Conservation (phyloP, 2,113 vertebrate genomes). For the Paracyprichromis sp. region DNA sequence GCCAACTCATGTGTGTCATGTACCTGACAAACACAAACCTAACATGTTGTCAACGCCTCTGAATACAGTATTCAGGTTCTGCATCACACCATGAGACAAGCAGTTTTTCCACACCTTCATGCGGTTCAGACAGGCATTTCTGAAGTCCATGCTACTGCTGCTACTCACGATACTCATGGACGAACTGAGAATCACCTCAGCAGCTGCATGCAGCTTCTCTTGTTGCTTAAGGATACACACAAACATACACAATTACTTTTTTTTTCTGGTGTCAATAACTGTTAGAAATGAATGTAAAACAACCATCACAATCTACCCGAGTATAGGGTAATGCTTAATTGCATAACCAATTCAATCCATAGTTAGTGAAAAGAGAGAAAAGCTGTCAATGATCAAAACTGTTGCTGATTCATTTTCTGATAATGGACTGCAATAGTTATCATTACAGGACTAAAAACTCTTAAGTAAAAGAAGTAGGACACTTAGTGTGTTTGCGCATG, state of each 20-base stretch:
- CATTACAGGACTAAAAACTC: not conserved
- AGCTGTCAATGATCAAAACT: not conserved
- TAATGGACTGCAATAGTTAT: not conserved
- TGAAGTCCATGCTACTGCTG: conserved; percentile 68
- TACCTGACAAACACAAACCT: conserved; percentile 47
- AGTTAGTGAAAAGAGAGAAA: not conserved
- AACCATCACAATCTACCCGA: accelerated
- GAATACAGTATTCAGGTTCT: not conserved
- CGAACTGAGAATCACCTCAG: conserved; percentile 60
- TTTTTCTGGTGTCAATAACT: not conserved
- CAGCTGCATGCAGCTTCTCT: conserved; percentile 48
- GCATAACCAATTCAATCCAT: not conserved
- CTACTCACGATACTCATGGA: conserved; percentile 60
- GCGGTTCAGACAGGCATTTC: conserved; percentile 56
- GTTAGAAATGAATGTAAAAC: not conserved
- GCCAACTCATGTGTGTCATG: conserved; percentile 53
- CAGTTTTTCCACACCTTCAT: conserved; percentile 61
- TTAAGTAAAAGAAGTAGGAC: not conserved
- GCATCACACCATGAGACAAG: no score
- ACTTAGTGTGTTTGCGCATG: not conserved
- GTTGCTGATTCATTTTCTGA: not conserved
- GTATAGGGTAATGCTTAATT: not conserved
- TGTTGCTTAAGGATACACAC: conserved; percentile 41
- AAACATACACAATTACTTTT: not conserved
- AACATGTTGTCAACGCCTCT: not conserved